Evolutionary conservation across 2,113 vertebrate genomes (phyloP), one percentile per base, ranked within the genome.

Genomic region (Ageneiosus marmoratus): DNA sequence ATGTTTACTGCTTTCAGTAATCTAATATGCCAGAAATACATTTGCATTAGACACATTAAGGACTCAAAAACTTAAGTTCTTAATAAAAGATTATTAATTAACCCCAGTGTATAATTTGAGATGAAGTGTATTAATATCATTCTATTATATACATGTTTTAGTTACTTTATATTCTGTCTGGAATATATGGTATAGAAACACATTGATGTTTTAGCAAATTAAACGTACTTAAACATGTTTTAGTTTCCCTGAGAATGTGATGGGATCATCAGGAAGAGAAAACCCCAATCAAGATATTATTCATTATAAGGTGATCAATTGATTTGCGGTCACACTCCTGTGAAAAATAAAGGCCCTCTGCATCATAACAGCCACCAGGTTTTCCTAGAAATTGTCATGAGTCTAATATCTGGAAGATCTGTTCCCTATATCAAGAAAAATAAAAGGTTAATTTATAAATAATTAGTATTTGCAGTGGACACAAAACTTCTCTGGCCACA

Each of bases 111-210:
- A 76, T 67, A 84, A 88, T 87, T 83, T 84, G 80, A 73, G 72
- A 48, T 51, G n/a, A 88, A 85, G 86, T 85, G 83, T 86, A 85
- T 90, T 87, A 83, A 87, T 74, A 29, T 78, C 22, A 34, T 83
- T 88, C 20, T 87, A 88, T 88, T 79, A 86, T 87, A 80, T 32
- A 82, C 85, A 9, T 83, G 48, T 75, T 87, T 79, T 63, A 86
- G 55, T 65, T 53, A 76, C 79, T 79, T 79, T 77, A 84, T 50
- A 22, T 79, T 79, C 48, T 62, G 34, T 37, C 8, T 67, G 63
- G 7, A 37, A 67, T 37, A 20, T 37, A 22, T 37, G 16, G 27
- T 63, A 20, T 78, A 60, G 37, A 44, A 44, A 70, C 37, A 15
- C 22, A 69, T 20, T 44, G 9, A 24, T 44, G 37, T 16, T 41